Conservation (phyloP, 2,797 vertebrate species). For the Enoplosus armatus region DNA sequence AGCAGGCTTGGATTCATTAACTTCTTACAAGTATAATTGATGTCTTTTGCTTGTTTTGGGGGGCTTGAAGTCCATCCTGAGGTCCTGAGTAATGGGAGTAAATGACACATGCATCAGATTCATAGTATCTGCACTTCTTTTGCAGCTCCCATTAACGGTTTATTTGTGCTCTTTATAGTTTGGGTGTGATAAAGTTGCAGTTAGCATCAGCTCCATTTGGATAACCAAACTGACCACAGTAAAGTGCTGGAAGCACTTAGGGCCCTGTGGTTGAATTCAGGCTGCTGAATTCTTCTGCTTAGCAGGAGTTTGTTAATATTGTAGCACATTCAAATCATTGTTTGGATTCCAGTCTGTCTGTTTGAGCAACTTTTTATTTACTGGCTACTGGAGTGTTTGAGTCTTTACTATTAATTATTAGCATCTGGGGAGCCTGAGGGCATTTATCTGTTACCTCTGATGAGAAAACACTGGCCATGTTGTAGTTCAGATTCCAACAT, state of each 20-base stretch:
- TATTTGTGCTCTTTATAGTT: conserved; percentile 2
- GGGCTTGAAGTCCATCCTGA: neutral
- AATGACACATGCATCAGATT: conserved; percentile 7
- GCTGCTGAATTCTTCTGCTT: neutral
- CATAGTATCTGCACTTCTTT: neutral
- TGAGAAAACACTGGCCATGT: neutral
- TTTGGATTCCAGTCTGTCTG: neutral
- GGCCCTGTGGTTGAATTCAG: neutral
- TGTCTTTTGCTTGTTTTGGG: neutral
- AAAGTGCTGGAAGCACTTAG: conserved; percentile 18
- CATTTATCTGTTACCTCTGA: neutral
- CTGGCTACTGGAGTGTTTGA: neutral
- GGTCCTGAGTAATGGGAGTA: neutral
- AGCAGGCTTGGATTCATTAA: neutral
- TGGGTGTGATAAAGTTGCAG: neutral
- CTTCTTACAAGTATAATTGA: neutral
- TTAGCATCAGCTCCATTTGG: conserved; percentile 10
- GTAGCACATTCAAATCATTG: neutral
- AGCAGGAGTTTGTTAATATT: neutral
- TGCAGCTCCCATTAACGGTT: neutral
- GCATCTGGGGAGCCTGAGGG: neutral
- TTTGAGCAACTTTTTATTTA: neutral
- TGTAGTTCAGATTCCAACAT: neutral
- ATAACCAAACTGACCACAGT: neutral
- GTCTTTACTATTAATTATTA: neutral